Evolutionary conservation across 2,888 invertebrate genomes (phyloP), one percentile per base, ranked within the genome.

Genomic region (Cheilosia scutellata): DNA sequence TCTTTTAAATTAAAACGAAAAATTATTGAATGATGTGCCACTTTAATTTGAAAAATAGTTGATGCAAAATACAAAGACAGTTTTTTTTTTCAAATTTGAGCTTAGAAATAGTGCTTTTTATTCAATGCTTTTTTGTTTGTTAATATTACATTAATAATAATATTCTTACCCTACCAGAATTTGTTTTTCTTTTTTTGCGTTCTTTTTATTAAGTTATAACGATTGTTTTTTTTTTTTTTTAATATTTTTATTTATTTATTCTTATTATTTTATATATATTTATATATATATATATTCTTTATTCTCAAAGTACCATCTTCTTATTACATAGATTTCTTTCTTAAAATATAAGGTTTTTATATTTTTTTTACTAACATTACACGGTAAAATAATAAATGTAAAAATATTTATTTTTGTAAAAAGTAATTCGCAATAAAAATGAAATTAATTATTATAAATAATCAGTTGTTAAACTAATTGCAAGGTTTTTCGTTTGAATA

Each of bases 21-120:
- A 7, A 33, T 9, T 0, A 33, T 33, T 33, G 9, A 33, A 3
- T 9, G 33, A 2, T 9, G 33, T 9, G 3, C 0, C 0, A 11
- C 2, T 11, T 37, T 9, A 31, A 47, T 33, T 20, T 27, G 7
- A 60, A 60, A 60, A 13, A 11, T 40, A 55, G 13, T n/a, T 25
- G 16, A 60, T 40, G 9, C 9, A 60, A 60, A 29, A 60, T 16
- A 60, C 44, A 65, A 65, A 65, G 51, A n/a, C 4, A 13, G 2
- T 51, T 82, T 68, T 82, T 79, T 20, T 80, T 82, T 86, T 76
- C 71, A 86, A 86, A 71, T 86, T 86, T 82, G 86, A 86, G 82
- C 86, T 86, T 86, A 86, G 86, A 86, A 86, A 86, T 86, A 82
- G 76, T 86, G 82, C 80, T 80, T 86, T 86, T 86, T 86, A 82